phyloP scores from a whole-genome alignment of 2,888 invertebrate genomes.

The Ptychoptera contaminata region DNA sequence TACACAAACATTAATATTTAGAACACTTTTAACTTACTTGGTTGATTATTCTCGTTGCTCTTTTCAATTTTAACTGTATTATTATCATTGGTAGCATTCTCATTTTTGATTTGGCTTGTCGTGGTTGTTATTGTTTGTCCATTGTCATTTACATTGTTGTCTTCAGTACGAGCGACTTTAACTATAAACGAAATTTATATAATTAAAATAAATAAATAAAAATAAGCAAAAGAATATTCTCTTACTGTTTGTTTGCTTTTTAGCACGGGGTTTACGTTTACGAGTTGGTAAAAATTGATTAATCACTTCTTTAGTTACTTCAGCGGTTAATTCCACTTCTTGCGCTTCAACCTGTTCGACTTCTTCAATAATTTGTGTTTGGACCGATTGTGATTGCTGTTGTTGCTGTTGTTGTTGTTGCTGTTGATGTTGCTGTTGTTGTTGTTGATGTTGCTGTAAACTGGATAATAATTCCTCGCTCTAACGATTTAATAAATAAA shows the following conservation, averaged over 20 bases:
- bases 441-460: background rate
- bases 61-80: slow-evolving; percentile 11
- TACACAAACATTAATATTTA: no score
- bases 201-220: no score
- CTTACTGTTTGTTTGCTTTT: slow-evolving; percentile 18
- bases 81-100: background rate
- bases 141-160: slow-evolving; percentile 20
- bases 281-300: slow-evolving; percentile 36
- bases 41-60: slow-evolving; percentile 21
- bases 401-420: slow-evolving; percentile 9
- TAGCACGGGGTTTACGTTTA: slow-evolving; percentile 37
- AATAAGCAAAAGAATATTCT: background rate
- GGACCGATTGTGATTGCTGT: slow-evolving; percentile 27
- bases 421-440: slow-evolving; percentile 14
- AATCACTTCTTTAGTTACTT: slow-evolving; percentile 29
- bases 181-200: no score
- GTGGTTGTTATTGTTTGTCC: slow-evolving; percentile 19
- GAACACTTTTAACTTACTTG: no score
- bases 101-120: slow-evolving; percentile 10
- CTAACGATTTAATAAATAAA: slow-evolving; percentile 7
- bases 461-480: slow-evolving; percentile 5
- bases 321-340: slow-evolving; percentile 23
- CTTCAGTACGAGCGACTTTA: slow-evolving; percentile 24
- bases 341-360: slow-evolving; percentile 12
- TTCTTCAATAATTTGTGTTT: slow-evolving; percentile 31